phyloP scores from a whole-genome alignment of 1,140 invertebrate species.

The Ips typographus region DNA sequence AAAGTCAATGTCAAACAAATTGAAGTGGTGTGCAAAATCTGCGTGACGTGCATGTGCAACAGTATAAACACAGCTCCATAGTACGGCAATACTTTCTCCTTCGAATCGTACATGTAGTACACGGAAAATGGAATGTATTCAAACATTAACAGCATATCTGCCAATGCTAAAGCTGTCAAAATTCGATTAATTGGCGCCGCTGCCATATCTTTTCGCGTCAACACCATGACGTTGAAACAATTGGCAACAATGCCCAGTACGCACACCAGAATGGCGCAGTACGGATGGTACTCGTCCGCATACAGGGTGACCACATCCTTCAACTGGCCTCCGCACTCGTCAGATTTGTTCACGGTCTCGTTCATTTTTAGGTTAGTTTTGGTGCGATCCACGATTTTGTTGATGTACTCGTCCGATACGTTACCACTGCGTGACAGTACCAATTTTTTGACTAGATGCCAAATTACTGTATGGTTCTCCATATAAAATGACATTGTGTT shows the following conservation, averaged over 20 bases:
- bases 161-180: conserved; percentile 75
- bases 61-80: conserved; percentile 71
- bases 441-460: background rate
- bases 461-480: background rate
- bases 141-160: conserved; percentile 84
- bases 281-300: conserved; percentile 58
- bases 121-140: conserved; percentile 83
- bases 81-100: conserved; percentile 62
- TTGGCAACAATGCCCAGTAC: conserved; percentile 89
- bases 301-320: conserved; percentile 30
- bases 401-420: background rate
- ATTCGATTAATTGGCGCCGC: conserved; percentile 81
- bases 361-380: background rate
- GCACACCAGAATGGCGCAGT: conserved; percentile 73
- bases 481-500: background rate
- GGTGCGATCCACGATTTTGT: background rate
- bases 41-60: conserved; percentile 78
- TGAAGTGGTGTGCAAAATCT: conserved; percentile 82
- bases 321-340: conserved; percentile 24
- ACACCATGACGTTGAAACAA: conserved; percentile 82
- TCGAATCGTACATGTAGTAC: conserved; percentile 69
- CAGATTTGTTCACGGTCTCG: background rate
- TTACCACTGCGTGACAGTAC: background rate
- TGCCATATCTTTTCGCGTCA: conserved; percentile 81
- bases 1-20: conserved; percentile 82